Conservation (phyloP, 2,797 vertebrate genomes). For the Oreochromis mossambicus region DNA sequence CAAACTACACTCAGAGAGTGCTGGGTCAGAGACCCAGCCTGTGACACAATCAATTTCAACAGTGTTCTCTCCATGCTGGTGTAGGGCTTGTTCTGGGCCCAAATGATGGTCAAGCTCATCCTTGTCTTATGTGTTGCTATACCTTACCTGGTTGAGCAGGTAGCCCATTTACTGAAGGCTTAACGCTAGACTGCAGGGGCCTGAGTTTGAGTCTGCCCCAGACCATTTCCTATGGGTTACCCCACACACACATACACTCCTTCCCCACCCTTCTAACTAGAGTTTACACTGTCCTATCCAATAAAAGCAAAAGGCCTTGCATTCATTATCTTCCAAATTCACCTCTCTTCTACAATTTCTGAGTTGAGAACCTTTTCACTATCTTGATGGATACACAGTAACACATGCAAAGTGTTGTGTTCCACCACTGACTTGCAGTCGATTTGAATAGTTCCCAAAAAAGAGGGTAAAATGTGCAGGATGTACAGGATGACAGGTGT, state of each 20-base stretch:
- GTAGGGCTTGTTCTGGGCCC: not conserved
- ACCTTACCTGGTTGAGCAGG: not conserved
- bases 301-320: not conserved
- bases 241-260: not conserved
- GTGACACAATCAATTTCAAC: not conserved
- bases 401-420: not conserved
- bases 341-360: rapidly evolving
- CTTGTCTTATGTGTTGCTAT: rapidly evolving
- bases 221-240: not conserved
- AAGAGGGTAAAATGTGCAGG: rapidly evolving
- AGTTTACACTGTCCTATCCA: not conserved
- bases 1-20: too few species aligned
- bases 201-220: not conserved
- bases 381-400: not conserved
- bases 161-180: not conserved
- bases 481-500: not conserved
- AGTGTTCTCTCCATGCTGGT: not conserved
- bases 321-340: not conserved
- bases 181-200: not conserved
- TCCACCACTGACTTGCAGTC: not conserved
- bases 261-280: not conserved
- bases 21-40: too few species aligned
- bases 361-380: not conserved
- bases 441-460: not conserved
- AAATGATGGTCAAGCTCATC: not conserved